A percentile compares a stretch with the other conserved stretches of the same genome.
These are phyloP conservation scores for Pandemis corylana DNA, from an alignment of 2,888 invertebrate species.

Conservation along the genomic window DNA sequence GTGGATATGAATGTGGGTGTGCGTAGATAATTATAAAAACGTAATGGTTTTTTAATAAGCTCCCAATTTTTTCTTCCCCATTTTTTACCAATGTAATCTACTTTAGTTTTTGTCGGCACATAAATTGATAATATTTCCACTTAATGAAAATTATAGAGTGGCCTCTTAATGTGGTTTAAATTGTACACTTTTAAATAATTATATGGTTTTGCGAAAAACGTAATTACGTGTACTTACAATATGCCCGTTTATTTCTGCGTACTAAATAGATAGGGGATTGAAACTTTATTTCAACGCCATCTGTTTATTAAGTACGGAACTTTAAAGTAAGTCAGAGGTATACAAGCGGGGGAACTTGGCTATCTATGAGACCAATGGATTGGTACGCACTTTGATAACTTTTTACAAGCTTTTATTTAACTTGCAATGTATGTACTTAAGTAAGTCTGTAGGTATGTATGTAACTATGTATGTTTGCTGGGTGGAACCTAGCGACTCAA, in stretches of 20 bases:
- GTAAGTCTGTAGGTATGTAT: no score
- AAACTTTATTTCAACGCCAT: constrained; percentile 52
- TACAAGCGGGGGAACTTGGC: neutral
- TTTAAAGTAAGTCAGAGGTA: constrained; percentile 34
- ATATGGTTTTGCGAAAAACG: constrained; percentile 18
- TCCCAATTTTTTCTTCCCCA: constrained; percentile 59
- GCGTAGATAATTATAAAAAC: constrained; percentile 74
- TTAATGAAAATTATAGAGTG: constrained; percentile 30
- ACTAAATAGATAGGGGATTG: neutral
- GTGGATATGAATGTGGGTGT: constrained; percentile 74
- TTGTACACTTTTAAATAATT: constrained; percentile 32
- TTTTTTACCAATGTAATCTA: constrained; percentile 40
- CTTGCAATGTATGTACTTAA: no score
- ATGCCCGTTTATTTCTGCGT: constrained; percentile 23
- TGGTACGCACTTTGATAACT: no score
- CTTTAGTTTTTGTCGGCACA: constrained; percentile 47
- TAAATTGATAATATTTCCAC: constrained; percentile 23
- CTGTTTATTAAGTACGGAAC: constrained; percentile 44
- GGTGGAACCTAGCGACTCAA: no score
- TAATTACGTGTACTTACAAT: constrained; percentile 33
- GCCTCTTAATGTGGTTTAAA: constrained; percentile 34
- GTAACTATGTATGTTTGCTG: no score
- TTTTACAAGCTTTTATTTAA: no score
- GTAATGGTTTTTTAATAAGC: constrained; percentile 83
- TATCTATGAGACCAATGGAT: neutral